Base-by-base conservation (phyloP, 2,113 vertebrate genomes). In the Tachysurus fulvidraco region DNA sequence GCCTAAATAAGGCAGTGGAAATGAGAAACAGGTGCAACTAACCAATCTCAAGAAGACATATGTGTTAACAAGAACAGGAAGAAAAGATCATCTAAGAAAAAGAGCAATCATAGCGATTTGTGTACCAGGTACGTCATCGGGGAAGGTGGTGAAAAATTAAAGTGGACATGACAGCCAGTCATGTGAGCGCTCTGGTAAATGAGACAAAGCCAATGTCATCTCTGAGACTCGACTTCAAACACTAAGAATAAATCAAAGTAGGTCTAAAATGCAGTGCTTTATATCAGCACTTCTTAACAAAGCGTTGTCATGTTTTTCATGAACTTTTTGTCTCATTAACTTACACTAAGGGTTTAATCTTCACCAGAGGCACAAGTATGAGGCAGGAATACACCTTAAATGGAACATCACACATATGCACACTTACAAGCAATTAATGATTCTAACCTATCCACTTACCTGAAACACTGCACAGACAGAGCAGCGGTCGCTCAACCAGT, bases 1-100 rank as follows among this genome's bases (percentile, higher is more conserved):
- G 78, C 55, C 28, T 60, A 59, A 60, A 59, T 36, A 80, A 36
- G 19, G 55, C 55, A 80, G 78, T 59, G 78, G 55, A 59, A 80
- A 80, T 80, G 54, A 59, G 78, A 59, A 59, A 41, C 78, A 59
- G 54, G 78, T 59, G 78, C 28, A 59, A 80, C 10, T 80, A 80
- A 8, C 10, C 17, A 17, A 80, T 41, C 55, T 59, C 77, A 79
- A n/a, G 44, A 76, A 52, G 73, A 76, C 6, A 7, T 13, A 76
- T 14, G 74, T 28, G 46, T 54, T 77, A 77, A 77, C 25, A 54
- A 28, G 46, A 77, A 77, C 74, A 52, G 13, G 13, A 54, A 77
- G 46, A n/a, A n/a, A 52, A 54, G 13, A 52, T 13, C 44, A 77
- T 77, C n/a, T 28, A 77, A 54, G 74, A 23, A 77, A 76, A n/a